These are phyloP conservation scores for Tenebrosternarchus preto DNA, from an alignment of 2,113 vertebrate genomes.

Conservation along the genomic window DNA sequence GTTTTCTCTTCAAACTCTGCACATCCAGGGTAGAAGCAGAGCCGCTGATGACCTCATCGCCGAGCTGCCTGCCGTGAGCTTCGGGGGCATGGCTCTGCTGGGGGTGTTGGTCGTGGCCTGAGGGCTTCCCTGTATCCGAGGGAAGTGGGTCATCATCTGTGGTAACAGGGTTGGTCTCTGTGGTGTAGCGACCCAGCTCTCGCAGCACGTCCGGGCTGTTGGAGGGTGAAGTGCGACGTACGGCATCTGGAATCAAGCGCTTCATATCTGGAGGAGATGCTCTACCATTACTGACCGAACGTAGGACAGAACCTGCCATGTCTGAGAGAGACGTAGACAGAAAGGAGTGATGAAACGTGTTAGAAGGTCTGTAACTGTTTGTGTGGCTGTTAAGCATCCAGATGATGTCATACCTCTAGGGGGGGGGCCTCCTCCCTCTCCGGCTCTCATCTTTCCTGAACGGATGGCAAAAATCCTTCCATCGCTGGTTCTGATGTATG, in stretches of 20 bases:
- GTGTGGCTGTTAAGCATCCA: neutral
- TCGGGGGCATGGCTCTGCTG: slow-evolving; percentile 58
- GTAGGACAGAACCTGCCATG: slow-evolving; percentile 72
- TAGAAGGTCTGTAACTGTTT: too few species aligned
- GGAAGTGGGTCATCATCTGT: slow-evolving; percentile 68
- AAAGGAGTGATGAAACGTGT: neutral
- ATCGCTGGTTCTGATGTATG: slow-evolving; percentile 94
- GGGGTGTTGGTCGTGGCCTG: neutral
- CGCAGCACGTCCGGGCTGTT: slow-evolving; percentile 89
- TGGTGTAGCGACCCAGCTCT: slow-evolving; percentile 87
- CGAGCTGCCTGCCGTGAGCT: slow-evolving; percentile 66
- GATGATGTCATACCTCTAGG: slow-evolving; percentile 78
- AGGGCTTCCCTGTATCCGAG: slow-evolving; percentile 41
- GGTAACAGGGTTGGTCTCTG: slow-evolving; percentile 73
- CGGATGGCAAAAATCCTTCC: slow-evolving; percentile 97
- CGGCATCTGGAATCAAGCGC: slow-evolving; percentile 76
- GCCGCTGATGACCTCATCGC: slow-evolving; percentile 66
- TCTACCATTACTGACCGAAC: slow-evolving; percentile 84
- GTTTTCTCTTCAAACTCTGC: slow-evolving; percentile 53
- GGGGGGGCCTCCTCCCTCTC: slow-evolving; percentile 73
- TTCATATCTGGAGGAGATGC: slow-evolving; percentile 79
- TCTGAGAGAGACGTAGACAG: slow-evolving; percentile 67
- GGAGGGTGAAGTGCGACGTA: slow-evolving; percentile 81
- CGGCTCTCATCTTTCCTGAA: slow-evolving; percentile 86
- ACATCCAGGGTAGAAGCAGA: slow-evolving; percentile 76